A percentile compares a stretch with the other conserved stretches of the same genome.
phyloP scores from a whole-genome alignment of 2,113 vertebrate genomes.

The Catharus fuscescens region DNA sequence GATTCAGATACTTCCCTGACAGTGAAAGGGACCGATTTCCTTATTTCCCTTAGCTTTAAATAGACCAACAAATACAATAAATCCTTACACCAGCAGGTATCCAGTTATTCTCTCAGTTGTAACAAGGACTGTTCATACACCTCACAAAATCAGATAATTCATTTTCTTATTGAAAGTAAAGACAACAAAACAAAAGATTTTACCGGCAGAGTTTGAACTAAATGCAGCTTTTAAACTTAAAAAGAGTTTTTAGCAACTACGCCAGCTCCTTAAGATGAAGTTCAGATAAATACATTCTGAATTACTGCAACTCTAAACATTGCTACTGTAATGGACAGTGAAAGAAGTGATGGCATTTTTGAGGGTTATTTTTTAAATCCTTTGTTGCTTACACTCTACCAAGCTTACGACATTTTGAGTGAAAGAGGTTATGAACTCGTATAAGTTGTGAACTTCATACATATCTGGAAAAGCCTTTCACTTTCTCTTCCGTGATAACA shows the following conservation, averaged over 20 bases:
- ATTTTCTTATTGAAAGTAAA: background rate
- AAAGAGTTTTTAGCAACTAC: background rate
- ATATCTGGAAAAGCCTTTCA: slow-evolving; percentile 3
- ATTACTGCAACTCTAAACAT: background rate
- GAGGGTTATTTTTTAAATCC: background rate
- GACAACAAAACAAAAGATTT: background rate
- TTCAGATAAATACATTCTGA: background rate
- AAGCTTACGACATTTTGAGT: background rate
- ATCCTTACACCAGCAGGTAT: background rate
- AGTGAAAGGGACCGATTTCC: background rate
- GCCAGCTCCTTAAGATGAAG: background rate
- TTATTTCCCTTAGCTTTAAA: slow-evolving; percentile 19
- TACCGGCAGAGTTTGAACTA: background rate
- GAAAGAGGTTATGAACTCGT: background rate
- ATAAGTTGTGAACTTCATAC: background rate
- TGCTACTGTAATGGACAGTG: background rate
- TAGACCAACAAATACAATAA: background rate
- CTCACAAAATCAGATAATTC: background rate
- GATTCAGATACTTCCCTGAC: background rate
- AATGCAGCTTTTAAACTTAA: background rate
- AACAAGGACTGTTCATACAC: background rate
- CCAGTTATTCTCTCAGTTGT: background rate
- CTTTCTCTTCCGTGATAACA: slow-evolving; percentile 22
- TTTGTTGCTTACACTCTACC: background rate
- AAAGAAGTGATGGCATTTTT: background rate